Evolutionary conservation across 1,140 invertebrate species (phyloP).

Genomic region (Drosophila saltans): DNA sequence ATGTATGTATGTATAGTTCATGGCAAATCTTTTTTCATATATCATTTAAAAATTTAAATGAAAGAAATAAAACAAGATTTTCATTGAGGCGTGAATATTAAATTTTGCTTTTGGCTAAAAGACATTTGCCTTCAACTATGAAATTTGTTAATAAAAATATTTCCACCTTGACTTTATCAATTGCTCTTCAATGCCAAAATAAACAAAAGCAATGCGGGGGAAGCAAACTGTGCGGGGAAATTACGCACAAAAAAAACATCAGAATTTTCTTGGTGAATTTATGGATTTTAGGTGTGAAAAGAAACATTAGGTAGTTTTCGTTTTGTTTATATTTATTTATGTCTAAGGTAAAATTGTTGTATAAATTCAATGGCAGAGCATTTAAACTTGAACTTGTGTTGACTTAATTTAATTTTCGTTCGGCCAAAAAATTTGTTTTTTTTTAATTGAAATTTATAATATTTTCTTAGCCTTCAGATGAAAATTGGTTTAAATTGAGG

Average conservation of each 20-base stretch:
- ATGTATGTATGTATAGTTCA: neutral
- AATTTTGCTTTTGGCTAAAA: conserved; percentile 12
- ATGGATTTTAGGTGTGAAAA: conserved; percentile 63
- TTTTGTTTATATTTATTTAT: conserved; percentile 53
- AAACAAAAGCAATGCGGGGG: conserved; percentile 12
- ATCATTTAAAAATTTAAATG: conserved; percentile 9
- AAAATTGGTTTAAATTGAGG: conserved; percentile 49
- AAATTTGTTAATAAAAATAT: conserved; percentile 2
- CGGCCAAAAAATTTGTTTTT: conserved; percentile 24
- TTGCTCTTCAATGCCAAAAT: conserved; percentile 16
- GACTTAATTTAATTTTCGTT: conserved; percentile 57
- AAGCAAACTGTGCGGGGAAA: too few species aligned
- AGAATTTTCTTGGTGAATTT: conserved; percentile 38
- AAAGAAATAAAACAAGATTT: conserved; percentile 4
- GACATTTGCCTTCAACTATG: neutral
- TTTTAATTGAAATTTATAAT: conserved; percentile 51
- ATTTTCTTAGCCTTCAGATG: conserved; percentile 43
- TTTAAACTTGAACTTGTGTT: conserved; percentile 71
- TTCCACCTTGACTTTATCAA: neutral
- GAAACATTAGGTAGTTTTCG: conserved; percentile 34
- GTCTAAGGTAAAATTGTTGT: conserved; percentile 37
- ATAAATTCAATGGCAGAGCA: conserved; percentile 32
- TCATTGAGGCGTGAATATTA: conserved; percentile 30
- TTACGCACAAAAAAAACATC: conserved; percentile 17
- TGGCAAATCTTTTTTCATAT: conserved; percentile 25